Evolutionary conservation across 2,797 vertebrate genomes (phyloP).

Genomic region (Cirrhinus molitorella): DNA sequence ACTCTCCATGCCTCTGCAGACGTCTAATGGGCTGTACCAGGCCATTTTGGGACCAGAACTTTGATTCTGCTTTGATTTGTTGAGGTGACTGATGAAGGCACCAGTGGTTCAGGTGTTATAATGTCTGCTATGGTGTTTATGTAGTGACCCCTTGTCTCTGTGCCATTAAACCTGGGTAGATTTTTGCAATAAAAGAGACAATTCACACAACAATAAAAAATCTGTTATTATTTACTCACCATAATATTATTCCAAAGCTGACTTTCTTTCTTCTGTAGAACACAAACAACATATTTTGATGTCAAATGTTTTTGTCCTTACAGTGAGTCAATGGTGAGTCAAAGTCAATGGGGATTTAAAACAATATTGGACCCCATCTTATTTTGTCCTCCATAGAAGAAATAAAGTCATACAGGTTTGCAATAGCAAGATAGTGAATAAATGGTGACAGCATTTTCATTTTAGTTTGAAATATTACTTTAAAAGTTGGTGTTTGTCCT

Average conservation of each 20-base stretch:
- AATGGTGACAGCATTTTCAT: background rate
- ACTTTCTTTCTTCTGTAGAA: background rate
- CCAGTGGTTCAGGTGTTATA: conserved; percentile 33
- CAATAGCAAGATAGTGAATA: background rate
- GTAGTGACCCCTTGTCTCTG: background rate
- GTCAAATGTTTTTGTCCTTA: background rate
- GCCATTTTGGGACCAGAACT: conserved; percentile 63
- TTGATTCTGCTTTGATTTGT: conserved; percentile 50
- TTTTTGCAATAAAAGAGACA: background rate
- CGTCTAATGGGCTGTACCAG: conserved; percentile 51
- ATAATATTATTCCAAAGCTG: background rate
- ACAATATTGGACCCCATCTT: background rate
- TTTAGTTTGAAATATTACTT: background rate
- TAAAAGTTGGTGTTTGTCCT: background rate
- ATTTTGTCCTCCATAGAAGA: background rate
- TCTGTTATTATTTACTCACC: background rate
- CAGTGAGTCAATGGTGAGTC: no score
- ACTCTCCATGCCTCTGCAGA: conserved; percentile 54
- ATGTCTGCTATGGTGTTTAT: background rate
- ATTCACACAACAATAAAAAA: background rate
- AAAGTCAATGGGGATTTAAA: background rate
- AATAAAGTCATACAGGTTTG: background rate
- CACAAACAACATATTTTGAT: background rate
- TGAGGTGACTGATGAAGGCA: conserved; percentile 57
- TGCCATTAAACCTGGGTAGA: background rate